Base-by-base conservation (phyloP, 2,888 invertebrate species). In the Amiota mariae region DNA sequence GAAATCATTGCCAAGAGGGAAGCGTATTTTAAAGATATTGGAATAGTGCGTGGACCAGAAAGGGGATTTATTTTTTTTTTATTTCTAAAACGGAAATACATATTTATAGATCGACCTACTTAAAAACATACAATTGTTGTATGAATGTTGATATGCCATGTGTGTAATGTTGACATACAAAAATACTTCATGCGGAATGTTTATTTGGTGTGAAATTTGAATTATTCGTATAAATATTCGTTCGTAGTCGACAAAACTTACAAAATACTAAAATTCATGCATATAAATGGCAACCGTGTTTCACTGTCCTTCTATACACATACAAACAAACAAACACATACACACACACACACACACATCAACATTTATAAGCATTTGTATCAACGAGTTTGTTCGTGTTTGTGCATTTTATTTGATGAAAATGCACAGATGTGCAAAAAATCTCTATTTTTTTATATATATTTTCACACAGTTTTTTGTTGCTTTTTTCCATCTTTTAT, bases 161-260 rank as follows among this genome's bases (percentile, higher is more conserved):
- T 36, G 36, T 36, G 36, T 36, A 20, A 12, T 54, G 56, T 59
- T 70, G 47, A 15, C 80, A 59, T 51, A 70, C 51, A 64, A 47
- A 54, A 36, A 47, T 46, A 75, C 79, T 73, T 75, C 73, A 80
- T 79, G 81, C 79, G 82, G 77, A 84, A 84, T 84, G 82, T 84
- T 80, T 84, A 84, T 82, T 84, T 81, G 76, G 75, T 79, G 79
- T 79, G 79, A 80, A 81, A 82, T 81, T 77, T 81, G 75, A 81
- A 75, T 71, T 74, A 71, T 49, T 72, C 56, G 36, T 71, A 71
- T 63, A 70, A 66, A 78, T 68, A 49, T 70, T 76, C 36, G 72
- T 51, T 63, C 70, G 13, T 20, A 49, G 18, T n/a, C 70, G 20
- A 24, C 51, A 68, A 51, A 36, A 24, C 18, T 54, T 51, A 15